Evolutionary conservation across 2,888 invertebrate genomes (phyloP).

Genomic region (Plagodis pulveraria): DNA sequence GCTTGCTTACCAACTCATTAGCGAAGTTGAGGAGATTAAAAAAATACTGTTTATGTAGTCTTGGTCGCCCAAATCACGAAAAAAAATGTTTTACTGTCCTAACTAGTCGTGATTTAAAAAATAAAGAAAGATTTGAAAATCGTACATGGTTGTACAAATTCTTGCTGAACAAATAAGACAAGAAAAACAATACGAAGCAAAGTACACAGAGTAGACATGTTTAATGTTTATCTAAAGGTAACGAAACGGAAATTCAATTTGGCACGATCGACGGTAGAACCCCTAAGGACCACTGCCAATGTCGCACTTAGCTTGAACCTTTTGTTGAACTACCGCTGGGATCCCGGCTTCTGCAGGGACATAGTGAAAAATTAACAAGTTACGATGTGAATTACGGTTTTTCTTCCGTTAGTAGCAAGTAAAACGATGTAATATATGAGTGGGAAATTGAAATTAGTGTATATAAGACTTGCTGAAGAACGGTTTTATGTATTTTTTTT

Average conservation of each 20-base stretch:
- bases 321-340: slow-evolving; percentile 16
- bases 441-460: no score
- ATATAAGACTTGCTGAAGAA: no score
- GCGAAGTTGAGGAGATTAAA: not conserved
- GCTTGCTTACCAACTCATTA: not conserved
- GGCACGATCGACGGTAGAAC: slow-evolving; percentile 28
- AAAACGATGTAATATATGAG: no score
- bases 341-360: not conserved
- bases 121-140: no score
- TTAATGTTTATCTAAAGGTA: slow-evolving; percentile 48
- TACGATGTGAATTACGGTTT: no score
- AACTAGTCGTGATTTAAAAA: not conserved
- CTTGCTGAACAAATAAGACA: no score
- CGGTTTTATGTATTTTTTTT: no score
- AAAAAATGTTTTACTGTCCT: not conserved
- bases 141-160: no score
- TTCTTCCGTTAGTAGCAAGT: no score
- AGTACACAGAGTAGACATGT: slow-evolving; percentile 37
- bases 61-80: no score
- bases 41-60: not conserved
- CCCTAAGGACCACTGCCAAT: slow-evolving; percentile 16
- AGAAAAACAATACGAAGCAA: slow-evolving; percentile 29
- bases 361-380: not conserved
- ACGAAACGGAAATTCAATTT: slow-evolving; percentile 49
- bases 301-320: slow-evolving; percentile 17